Conservation (phyloP, 2,888 invertebrate species). For the Heliothis peltigera region DNA sequence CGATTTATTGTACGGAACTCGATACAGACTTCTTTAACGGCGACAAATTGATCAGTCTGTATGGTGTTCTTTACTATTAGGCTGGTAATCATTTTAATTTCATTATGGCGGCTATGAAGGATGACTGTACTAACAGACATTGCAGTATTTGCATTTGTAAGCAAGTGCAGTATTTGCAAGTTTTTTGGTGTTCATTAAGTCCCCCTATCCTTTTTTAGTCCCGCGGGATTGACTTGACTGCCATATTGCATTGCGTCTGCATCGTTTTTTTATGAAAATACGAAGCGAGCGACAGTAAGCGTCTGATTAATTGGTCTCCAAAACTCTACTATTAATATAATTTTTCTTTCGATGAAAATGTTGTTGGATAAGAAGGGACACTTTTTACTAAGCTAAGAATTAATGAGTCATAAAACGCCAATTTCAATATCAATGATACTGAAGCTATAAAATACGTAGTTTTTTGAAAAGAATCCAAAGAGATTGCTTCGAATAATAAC, state of each 20-base stretch:
- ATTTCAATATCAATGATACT: too few relatives aligned
- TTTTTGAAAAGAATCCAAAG: not conserved
- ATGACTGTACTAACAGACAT: not conserved
- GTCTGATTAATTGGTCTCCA: not conserved
- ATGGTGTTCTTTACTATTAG: not conserved
- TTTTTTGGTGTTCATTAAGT: not conserved
- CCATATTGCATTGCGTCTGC: not conserved
- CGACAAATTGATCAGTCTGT: conserved; percentile 25
- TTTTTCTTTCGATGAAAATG: too few relatives aligned
- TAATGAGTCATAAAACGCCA: too few relatives aligned
- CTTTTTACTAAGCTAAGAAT: too few relatives aligned
- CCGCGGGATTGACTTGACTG: not conserved
- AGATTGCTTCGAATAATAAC: conserved; percentile 2
- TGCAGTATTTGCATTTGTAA: not conserved
- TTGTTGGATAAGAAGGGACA: too few relatives aligned
- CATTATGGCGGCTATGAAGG: not conserved
- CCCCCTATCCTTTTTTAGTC: not conserved
- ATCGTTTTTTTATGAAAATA: not conserved
- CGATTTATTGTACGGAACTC: conserved; percentile 53
- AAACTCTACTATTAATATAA: too few relatives aligned
- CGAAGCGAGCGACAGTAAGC: too few relatives aligned
- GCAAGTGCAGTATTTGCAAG: too few relatives aligned
- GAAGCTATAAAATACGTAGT: too few relatives aligned
- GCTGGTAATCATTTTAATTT: conserved; percentile 26
- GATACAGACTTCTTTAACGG: conserved; percentile 36